phyloP scores from a whole-genome alignment of 92 coral and sea anemone genomes.

The Micromussa lordhowensis region DNA sequence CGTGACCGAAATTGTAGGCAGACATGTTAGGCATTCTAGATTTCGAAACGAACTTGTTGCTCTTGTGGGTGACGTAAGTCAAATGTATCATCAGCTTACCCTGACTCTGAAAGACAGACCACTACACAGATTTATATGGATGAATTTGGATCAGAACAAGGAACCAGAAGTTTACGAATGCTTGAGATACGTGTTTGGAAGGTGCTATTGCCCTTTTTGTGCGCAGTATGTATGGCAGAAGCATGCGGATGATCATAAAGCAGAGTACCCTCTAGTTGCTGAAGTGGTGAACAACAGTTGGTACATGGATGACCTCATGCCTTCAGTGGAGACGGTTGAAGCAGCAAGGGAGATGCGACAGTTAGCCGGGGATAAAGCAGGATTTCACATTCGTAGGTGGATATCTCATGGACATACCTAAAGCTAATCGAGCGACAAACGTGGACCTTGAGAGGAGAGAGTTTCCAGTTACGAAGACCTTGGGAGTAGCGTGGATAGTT shows the following conservation, averaged over 20 bases:
- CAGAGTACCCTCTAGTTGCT: slow-evolving; percentile 65
- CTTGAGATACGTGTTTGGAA: slow-evolving; percentile 49
- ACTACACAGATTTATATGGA: slow-evolving; percentile 57
- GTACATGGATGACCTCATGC: slow-evolving; percentile 72
- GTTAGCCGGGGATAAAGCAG: slow-evolving; percentile 62
- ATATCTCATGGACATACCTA: slow-evolving; percentile 24
- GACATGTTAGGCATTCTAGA: slow-evolving; percentile 39
- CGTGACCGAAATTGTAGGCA: slow-evolving; percentile 58
- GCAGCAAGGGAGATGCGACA: slow-evolving; percentile 10
- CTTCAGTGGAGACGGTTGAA: slow-evolving; percentile 53
- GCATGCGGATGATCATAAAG: slow-evolving; percentile 62
- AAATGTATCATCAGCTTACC: slow-evolving; percentile 60
- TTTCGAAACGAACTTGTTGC: slow-evolving; percentile 18
- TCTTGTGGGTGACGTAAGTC: slow-evolving; percentile 48
- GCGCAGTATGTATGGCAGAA: slow-evolving; percentile 65
- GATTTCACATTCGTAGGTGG: too few species aligned
- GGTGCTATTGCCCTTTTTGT: slow-evolving; percentile 65
- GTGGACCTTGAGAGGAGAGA: not conserved
- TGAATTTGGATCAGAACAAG: slow-evolving; percentile 42
- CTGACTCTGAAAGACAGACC: slow-evolving; percentile 40
- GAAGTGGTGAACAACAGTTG: slow-evolving; percentile 59
- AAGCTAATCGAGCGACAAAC: slow-evolving; percentile 52
- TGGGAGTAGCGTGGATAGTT: slow-evolving; percentile 68
- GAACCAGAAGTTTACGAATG: slow-evolving; percentile 47
- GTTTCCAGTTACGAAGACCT: not conserved